A percentile compares a stretch with the other conserved stretches of the same genome.
phyloP scores from a whole-genome alignment of 2,113 vertebrate species.

The Tinamus guttatus region DNA sequence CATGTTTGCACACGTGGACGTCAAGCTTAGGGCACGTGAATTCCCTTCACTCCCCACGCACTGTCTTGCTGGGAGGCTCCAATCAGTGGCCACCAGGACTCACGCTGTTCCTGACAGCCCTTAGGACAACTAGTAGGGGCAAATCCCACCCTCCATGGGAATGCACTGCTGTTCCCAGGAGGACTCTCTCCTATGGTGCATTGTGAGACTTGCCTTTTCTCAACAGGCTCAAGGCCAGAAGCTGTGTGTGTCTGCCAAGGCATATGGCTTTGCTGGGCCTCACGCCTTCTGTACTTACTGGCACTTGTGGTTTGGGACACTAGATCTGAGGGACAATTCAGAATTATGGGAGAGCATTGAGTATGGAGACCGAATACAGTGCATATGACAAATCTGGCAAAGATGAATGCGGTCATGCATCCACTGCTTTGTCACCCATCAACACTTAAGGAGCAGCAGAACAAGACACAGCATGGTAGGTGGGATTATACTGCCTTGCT shows the following conservation, averaged over 20 bases:
- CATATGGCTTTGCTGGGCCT: conserved; percentile 5
- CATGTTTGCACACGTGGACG: background rate
- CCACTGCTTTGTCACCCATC: background rate
- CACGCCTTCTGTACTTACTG: background rate
- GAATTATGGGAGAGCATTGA: background rate
- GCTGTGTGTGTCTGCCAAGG: background rate
- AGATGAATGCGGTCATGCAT: background rate
- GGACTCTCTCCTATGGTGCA: background rate
- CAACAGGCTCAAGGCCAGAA: conserved; percentile 5
- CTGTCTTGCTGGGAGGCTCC: background rate
- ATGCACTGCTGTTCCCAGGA: conserved; percentile 4
- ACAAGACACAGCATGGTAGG: background rate
- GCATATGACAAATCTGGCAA: background rate
- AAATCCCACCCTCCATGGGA: background rate
- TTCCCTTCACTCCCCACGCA: accelerated
- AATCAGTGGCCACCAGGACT: accelerated
- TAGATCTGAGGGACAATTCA: background rate
- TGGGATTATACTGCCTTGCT: conserved; percentile 8
- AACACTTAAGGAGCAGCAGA: background rate
- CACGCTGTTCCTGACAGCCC: background rate
- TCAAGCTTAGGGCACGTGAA: background rate
- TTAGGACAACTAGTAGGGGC: background rate
- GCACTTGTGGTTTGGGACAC: conserved; percentile 19
- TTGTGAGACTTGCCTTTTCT: conserved; percentile 4
- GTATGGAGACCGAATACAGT: background rate